Conservation (phyloP, 2,113 vertebrate genomes). For the Edolisoma coerulescens region DNA sequence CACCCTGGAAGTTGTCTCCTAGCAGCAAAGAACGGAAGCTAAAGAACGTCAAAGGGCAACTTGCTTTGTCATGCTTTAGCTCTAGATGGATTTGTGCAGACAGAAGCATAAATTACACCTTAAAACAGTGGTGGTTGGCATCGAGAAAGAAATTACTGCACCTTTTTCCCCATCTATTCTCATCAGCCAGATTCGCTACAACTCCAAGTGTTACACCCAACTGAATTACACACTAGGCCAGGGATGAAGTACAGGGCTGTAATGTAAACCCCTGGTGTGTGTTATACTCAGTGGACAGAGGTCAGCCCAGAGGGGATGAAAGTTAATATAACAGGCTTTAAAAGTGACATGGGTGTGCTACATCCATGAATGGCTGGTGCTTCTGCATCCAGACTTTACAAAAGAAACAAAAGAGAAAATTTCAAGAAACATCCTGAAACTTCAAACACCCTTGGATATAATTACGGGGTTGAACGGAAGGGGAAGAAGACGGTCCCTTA, state of each 20-base stretch:
- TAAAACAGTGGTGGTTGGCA: not conserved
- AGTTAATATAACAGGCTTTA: not conserved
- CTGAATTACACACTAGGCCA: not conserved
- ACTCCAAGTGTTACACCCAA: not conserved
- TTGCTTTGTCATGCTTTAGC: slow-evolving; percentile 47
- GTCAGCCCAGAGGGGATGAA: not conserved
- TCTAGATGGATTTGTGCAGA: not conserved
- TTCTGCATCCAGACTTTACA: not conserved
- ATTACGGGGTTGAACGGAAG: rapidly evolving
- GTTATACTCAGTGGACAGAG: not conserved
- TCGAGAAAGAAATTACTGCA: not conserved
- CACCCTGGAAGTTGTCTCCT: not conserved
- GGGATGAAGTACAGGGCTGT: not conserved
- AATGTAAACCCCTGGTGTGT: not conserved
- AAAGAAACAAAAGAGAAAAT: not conserved
- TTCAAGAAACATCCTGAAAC: rapidly evolving
- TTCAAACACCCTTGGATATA: not conserved
- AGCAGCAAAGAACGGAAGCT: slow-evolving; percentile 32
- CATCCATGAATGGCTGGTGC: not conserved
- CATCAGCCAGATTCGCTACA: not conserved
- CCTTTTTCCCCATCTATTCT: not conserved
- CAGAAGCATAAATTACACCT: slow-evolving; percentile 10
- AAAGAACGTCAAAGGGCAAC: slow-evolving; percentile 17
- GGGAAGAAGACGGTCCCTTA: not conserved
- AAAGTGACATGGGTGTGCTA: not conserved